phyloP scores from a whole-genome alignment of 92 coral and sea anemone species.

The Epizoanthus stellaris region DNA sequence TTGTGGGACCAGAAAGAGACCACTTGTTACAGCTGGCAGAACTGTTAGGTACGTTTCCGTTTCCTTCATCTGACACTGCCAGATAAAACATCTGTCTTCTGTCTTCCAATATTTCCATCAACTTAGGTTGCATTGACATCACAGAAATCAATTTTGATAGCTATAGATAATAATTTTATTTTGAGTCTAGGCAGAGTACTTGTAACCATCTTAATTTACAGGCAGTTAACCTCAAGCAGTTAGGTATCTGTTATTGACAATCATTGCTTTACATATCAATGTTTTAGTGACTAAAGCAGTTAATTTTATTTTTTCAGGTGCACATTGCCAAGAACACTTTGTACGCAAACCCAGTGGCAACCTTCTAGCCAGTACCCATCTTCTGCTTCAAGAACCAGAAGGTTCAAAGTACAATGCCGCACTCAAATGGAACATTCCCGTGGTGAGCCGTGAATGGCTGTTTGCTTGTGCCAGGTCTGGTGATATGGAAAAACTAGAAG shows the following conservation, averaged over 20 bases:
- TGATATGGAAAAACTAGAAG: slow-evolving; percentile 44
- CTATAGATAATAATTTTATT: no score
- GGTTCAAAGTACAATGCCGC: slow-evolving; percentile 95
- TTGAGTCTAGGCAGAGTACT: no score
- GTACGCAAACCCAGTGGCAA: slow-evolving; percentile 75
- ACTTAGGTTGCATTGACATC: no score
- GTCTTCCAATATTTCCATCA: neutral
- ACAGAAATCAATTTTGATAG: no score
- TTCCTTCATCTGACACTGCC: no score
- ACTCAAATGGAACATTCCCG: slow-evolving; percentile 86
- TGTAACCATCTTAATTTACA: no score
- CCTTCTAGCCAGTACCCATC: slow-evolving; percentile 85
- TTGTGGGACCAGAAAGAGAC: slow-evolving; percentile 82
- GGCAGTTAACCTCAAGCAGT: no score
- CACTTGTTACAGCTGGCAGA: slow-evolving; percentile 95
- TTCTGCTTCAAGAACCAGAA: slow-evolving; percentile 78
- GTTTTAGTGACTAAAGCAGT: neutral
- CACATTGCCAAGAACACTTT: slow-evolving; percentile 88
- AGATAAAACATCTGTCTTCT: neutral
- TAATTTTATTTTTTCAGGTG: slow-evolving; percentile 66
- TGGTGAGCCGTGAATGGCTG: slow-evolving; percentile 78
- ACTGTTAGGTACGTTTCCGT: slow-evolving; percentile 72
- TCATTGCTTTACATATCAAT: no score
- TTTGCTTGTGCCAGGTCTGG: slow-evolving; percentile 86
- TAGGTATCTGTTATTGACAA: no score